Evolutionary conservation across 2,888 invertebrate species (phyloP).

Genomic region (Trisateles emortualis): DNA sequence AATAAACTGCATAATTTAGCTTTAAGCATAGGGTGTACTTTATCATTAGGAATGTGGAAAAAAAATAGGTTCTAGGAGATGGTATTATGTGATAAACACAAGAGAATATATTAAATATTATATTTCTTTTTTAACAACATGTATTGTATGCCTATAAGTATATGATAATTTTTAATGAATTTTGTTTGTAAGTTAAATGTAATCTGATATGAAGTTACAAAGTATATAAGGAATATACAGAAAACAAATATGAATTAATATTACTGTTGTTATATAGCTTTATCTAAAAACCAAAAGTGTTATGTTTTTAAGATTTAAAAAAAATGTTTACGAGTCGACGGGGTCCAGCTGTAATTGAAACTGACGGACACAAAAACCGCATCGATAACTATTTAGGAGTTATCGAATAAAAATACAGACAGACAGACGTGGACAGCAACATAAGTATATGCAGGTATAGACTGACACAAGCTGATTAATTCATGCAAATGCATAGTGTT

Average conservation of each 20-base stretch:
- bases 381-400: no score
- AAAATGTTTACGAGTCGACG: constrained; percentile 52
- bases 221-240: constrained; percentile 68
- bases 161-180: constrained; percentile 43
- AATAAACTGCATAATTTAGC: constrained; percentile 81
- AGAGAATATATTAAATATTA: constrained; percentile 60
- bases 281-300: constrained; percentile 85
- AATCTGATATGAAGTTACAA: constrained; percentile 62
- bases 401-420: no score
- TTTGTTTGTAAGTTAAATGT: constrained; percentile 56
- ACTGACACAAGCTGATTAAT: no score
- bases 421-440: no score
- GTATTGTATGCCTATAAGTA: constrained; percentile 60
- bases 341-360: constrained; percentile 43
- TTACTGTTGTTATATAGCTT: constrained; percentile 86
- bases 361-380: no score
- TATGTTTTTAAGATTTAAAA: constrained; percentile 81
- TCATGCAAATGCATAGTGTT: no score
- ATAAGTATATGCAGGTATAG: no score
- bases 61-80: constrained; percentile 59
- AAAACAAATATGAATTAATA: constrained; percentile 73
- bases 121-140: constrained; percentile 69
- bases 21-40: constrained; percentile 66
- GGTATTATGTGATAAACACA: constrained; percentile 74
- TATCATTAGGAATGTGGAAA: constrained; percentile 56